A percentile compares a stretch with the other conserved stretches of the same genome.
Conservation (phyloP, 2,797 vertebrate genomes). For the Gephyroberyx darwinii region DNA sequence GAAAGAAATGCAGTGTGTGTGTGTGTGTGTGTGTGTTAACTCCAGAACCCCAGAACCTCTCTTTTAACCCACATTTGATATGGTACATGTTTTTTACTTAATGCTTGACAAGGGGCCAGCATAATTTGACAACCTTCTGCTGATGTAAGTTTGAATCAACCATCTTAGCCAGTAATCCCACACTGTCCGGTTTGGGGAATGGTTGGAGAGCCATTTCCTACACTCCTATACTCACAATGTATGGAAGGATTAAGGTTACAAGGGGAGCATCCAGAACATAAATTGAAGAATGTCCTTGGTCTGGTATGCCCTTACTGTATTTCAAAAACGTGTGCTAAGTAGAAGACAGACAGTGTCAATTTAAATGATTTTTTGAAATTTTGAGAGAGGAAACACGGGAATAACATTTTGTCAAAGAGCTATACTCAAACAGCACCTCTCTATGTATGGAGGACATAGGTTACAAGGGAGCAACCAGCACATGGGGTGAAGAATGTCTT, state of each 20-base stretch:
- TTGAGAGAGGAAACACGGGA: not conserved
- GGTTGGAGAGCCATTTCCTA: not conserved
- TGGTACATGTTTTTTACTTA: constrained; percentile 23
- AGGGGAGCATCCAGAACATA: not conserved
- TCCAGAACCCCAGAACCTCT: constrained; percentile 24
- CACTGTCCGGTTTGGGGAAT: constrained; percentile 1
- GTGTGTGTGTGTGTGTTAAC: constrained; percentile 26
- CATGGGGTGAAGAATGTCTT: constrained; percentile 1
- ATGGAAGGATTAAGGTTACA: constrained; percentile 14
- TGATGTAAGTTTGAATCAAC: constrained; percentile 5
- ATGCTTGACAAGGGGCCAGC: constrained; percentile 5
- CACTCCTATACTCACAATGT: not conserved
- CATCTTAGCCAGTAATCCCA: constrained; percentile 9
- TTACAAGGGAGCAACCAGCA: not conserved
- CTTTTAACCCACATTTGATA: constrained; percentile 35
- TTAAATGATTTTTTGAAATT: not conserved
- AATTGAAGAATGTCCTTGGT: not conserved
- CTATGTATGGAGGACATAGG: not conserved
- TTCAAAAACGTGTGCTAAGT: not conserved
- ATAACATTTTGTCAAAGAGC: not conserved
- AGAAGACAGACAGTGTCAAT: not conserved
- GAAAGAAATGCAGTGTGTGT: constrained; percentile 41
- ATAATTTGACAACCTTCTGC: constrained; percentile 9
- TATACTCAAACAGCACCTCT: not conserved
- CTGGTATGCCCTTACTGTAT: not conserved